Evolutionary conservation across 2,797 vertebrate genomes (phyloP).

Genomic region (Ctenochaetus hawaiiensis): DNA sequence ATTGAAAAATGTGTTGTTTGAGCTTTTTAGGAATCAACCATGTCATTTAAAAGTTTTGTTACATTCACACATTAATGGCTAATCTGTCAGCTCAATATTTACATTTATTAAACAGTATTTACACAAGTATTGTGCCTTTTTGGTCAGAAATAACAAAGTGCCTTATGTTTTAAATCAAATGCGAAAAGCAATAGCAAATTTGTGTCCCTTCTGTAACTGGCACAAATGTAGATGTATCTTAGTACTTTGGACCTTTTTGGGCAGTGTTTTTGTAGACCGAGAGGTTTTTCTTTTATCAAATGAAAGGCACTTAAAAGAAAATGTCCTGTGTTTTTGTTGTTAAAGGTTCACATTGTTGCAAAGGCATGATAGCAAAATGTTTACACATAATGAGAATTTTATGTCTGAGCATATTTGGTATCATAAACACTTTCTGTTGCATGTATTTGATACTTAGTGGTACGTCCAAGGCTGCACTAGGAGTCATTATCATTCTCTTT

Average conservation of each 20-base stretch:
- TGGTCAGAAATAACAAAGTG: slow-evolving; percentile 3
- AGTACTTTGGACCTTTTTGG: not conserved
- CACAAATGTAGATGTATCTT: not conserved
- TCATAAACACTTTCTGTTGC: not conserved
- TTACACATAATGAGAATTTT: not conserved
- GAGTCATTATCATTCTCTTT: not conserved
- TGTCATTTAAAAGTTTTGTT: not conserved
- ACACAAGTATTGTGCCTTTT: not conserved
- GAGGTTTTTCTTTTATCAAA: not conserved
- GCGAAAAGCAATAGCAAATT: not conserved
- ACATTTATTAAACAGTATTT: not conserved
- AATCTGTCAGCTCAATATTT: not conserved
- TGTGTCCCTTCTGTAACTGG: not conserved
- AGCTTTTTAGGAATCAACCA: not conserved
- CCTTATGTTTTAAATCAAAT: not conserved
- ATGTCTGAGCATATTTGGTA: not conserved
- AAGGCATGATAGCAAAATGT: not conserved
- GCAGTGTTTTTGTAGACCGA: not conserved
- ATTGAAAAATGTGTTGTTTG: not conserved
- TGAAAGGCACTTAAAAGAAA: no score
- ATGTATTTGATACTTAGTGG: not conserved
- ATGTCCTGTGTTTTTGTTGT: no score
- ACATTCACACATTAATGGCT: not conserved
- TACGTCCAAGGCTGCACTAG: not conserved
- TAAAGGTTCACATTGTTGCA: not conserved